phyloP scores from a whole-genome alignment of 2,888 invertebrate species.

The Phaonia tiefii region DNA sequence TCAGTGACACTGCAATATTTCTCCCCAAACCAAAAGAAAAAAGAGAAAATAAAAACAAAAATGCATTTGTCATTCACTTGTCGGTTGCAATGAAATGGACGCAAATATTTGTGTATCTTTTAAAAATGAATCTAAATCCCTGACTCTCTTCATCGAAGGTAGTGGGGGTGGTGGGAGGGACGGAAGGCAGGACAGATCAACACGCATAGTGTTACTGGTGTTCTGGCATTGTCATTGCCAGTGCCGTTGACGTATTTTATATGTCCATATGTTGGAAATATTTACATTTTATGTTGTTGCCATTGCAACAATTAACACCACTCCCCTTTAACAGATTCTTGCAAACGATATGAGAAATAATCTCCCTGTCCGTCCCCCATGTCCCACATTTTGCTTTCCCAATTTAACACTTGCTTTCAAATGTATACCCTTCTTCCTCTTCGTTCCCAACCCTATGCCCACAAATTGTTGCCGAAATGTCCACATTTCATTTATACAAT shows the following conservation, averaged over 20 bases:
- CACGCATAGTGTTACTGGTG: background rate
- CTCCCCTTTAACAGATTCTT: constrained; percentile 20
- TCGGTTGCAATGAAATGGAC: constrained; percentile 17
- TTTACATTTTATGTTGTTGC: constrained; percentile 1
- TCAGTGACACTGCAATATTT: constrained; percentile 26
- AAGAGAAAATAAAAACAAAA: background rate
- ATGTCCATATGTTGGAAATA: constrained; percentile 49
- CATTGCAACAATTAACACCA: constrained; percentile 44
- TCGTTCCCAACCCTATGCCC: background rate
- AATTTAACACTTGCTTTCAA: background rate
- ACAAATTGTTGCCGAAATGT: background rate
- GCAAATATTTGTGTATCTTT: constrained; percentile 35
- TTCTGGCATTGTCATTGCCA: background rate
- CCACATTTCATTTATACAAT: constrained; percentile 38
- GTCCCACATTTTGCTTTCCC: background rate
- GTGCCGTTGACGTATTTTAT: constrained; percentile 29
- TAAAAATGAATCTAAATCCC: constrained; percentile 51
- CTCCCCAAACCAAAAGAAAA: too few species aligned
- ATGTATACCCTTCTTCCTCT: background rate
- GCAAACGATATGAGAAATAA: constrained; percentile 27
- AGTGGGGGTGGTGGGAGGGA: background rate
- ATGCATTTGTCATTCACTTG: constrained; percentile 51
- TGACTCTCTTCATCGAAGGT: too few species aligned
- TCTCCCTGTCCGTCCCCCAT: constrained; percentile 4
- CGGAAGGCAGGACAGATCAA: too few species aligned